Percentiles rank a stretch among this genome's conserved stretches.
These are phyloP conservation scores for Campaea margaritaria DNA, from an alignment of 2,888 invertebrate genomes.

Conservation along the genomic window DNA sequence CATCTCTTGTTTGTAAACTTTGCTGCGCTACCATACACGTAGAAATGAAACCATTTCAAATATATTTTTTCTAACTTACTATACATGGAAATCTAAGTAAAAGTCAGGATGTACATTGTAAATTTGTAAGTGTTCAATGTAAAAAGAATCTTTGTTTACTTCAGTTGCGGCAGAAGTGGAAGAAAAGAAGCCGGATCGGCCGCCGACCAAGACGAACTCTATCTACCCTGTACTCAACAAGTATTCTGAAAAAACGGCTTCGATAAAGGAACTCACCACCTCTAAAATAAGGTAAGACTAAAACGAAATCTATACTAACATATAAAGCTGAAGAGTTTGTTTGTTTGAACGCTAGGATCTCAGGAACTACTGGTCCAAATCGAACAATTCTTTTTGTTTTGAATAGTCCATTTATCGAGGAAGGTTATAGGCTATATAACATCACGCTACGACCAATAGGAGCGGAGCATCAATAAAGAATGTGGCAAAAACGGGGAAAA, in stretches of 20 bases:
- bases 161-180: constrained; percentile 70
- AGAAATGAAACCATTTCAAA: constrained; percentile 1
- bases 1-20: constrained; percentile 19
- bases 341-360: too few species aligned
- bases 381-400: too few species aligned
- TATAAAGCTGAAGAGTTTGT: too few species aligned
- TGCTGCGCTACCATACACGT: constrained; percentile 5
- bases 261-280: constrained; percentile 77
- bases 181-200: constrained; percentile 79
- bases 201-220: constrained; percentile 65
- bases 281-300: constrained; percentile 75
- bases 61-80: background rate
- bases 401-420: too few species aligned
- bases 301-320: background rate
- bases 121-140: background rate
- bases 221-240: constrained; percentile 77
- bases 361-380: too few species aligned
- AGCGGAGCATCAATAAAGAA: too few species aligned
- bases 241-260: constrained; percentile 77
- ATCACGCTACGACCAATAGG: too few species aligned
- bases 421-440: too few species aligned
- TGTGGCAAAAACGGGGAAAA: too few species aligned
- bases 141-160: constrained; percentile 33
- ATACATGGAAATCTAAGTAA: background rate
- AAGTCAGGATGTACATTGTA: too few species aligned